phyloP scores from a whole-genome alignment of 2,888 invertebrate genomes.

The Cataglyphis albicans region DNA sequence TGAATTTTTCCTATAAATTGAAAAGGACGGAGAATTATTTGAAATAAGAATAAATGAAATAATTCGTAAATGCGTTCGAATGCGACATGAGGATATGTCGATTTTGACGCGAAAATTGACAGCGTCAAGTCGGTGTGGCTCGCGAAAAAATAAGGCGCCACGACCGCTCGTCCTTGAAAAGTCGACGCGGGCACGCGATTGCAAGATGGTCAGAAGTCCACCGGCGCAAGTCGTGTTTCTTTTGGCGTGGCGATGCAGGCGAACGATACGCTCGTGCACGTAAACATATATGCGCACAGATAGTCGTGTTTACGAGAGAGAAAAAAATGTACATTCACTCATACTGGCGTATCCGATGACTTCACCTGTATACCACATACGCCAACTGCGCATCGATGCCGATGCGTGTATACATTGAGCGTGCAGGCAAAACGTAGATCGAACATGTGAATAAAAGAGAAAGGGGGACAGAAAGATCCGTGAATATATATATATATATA shows the following conservation, averaged over 20 bases:
- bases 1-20: neutral
- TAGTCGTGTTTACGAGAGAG: conserved; percentile 13
- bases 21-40: neutral
- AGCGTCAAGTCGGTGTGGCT: neutral
- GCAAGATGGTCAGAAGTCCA: conserved; percentile 52
- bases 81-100: neutral
- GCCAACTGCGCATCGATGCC: conserved; percentile 65
- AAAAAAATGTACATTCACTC: conserved; percentile 31
- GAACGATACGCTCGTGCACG: conserved; percentile 31
- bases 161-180: conserved; percentile 72
- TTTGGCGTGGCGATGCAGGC: conserved; percentile 52
- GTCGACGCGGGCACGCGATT: conserved; percentile 47
- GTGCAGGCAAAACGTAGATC: conserved; percentile 43
- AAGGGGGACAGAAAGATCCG: neutral
- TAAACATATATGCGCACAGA: neutral
- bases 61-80: neutral
- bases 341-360: conserved; percentile 32
- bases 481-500: neutral
- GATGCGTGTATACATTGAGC: conserved; percentile 59
- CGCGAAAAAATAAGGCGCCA: conserved; percentile 25
- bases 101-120: neutral
- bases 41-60: neutral
- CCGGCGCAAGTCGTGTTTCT: conserved; percentile 53
- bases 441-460: conserved; percentile 46
- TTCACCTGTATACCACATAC: conserved; percentile 49